Conservation (phyloP, 2,113 vertebrate genomes). For the Reinhardtius hippoglossoides region DNA sequence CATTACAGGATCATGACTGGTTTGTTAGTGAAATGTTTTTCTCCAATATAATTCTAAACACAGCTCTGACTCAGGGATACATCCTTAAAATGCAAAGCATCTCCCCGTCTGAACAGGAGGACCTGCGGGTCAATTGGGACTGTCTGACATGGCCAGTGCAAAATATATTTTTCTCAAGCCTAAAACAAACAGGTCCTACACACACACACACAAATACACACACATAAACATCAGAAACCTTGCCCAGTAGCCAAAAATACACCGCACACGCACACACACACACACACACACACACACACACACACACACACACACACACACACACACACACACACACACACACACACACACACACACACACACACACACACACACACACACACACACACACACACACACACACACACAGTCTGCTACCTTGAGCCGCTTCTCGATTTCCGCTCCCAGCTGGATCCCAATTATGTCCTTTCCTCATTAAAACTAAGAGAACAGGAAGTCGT, state of each 20-base stretch:
- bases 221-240: neutral
- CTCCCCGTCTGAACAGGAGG: no score
- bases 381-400: neutral
- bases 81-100: no score
- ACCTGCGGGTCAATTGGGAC: no score
- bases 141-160: no score
- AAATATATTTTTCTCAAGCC: neutral
- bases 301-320: neutral
- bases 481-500: constrained; percentile 51
- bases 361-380: neutral
- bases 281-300: neutral
- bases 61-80: no score
- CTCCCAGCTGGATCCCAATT: constrained; percentile 59
- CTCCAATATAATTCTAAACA: no score
- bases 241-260: neutral
- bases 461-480: constrained; percentile 60
- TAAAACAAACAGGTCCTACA: neutral
- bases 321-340: neutral
- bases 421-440: neutral
- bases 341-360: neutral
- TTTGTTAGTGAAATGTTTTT: no score
- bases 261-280: neutral
- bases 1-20: no score
- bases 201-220: neutral
- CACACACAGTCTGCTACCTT: neutral